Percentiles rank a stretch among this genome's conserved stretches.
These are phyloP conservation scores for Drosophila teissieri DNA, from an alignment of 1,140 invertebrate species.

Conservation along the genomic window DNA sequence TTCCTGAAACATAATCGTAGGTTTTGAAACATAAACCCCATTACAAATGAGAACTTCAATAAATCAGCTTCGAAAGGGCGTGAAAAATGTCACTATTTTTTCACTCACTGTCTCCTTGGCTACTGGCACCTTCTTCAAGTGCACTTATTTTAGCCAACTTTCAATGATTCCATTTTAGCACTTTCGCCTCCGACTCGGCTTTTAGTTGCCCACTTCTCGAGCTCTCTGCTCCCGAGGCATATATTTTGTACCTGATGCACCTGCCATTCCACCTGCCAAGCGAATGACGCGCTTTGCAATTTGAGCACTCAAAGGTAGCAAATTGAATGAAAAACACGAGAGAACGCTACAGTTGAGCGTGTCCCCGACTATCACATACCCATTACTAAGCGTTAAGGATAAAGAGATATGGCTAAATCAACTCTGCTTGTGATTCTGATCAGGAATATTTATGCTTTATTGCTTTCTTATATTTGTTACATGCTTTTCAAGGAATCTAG, in stretches of 20 bases:
- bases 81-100: neutral
- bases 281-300: conserved; percentile 29
- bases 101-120: conserved; percentile 16
- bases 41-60: conserved; percentile 1
- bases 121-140: conserved; percentile 26
- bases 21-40: neutral
- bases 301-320: conserved; percentile 38
- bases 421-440: too few species aligned
- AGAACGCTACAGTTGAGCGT: too few species aligned
- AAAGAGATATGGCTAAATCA: too few species aligned
- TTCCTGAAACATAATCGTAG: too few species aligned
- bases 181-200: conserved; percentile 18
- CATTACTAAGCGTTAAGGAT: too few species aligned
- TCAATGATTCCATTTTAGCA: conserved; percentile 41
- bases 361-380: too few species aligned
- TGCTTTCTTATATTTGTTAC: too few species aligned
- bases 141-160: conserved; percentile 40
- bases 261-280: conserved; percentile 38
- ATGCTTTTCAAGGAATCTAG: too few species aligned
- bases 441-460: too few species aligned
- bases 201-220: conserved; percentile 1
- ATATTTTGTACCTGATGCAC: conserved; percentile 35
- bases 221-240: neutral
- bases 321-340: conserved; percentile 26
- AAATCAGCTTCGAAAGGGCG: conserved; percentile 8